Percentiles rank a stretch among this genome's conserved stretches.
phyloP scores from a whole-genome alignment of 2,797 vertebrate species.

The Scarus forsteni region DNA sequence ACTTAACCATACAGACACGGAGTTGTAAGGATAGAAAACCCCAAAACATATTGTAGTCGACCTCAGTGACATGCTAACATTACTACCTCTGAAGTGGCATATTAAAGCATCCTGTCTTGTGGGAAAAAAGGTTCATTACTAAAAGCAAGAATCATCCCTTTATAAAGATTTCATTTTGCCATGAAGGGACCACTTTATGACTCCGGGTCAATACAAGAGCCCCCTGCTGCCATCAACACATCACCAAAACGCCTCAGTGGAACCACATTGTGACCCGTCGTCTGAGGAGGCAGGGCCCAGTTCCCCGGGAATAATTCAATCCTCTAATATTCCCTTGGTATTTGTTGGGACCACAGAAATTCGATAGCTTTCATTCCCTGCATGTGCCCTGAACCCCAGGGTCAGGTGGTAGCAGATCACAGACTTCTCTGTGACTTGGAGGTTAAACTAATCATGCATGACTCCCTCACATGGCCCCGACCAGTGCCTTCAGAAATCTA shows the following conservation, averaged over 20 bases:
- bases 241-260: conserved; percentile 53
- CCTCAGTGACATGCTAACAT: too few species aligned
- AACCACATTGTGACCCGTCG: conserved; percentile 60
- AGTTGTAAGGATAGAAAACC: too few species aligned
- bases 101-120: background rate
- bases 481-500: conserved; percentile 71
- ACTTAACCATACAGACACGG: too few species aligned
- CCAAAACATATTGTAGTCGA: too few species aligned
- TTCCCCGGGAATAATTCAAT: conserved; percentile 80
- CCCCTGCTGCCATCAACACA: conserved; percentile 54
- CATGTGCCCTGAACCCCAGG: conserved; percentile 80
- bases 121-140: background rate
- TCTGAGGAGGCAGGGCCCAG: conserved; percentile 39
- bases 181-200: conserved; percentile 1
- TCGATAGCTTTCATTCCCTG: conserved; percentile 85
- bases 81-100: too few species aligned
- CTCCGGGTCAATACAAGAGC: conserved; percentile 17
- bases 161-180: conserved; percentile 7
- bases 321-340: conserved; percentile 75
- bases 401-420: conserved; percentile 86
- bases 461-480: conserved; percentile 75
- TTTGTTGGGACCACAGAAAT: conserved; percentile 81
- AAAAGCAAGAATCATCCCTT: background rate
- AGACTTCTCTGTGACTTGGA: conserved; percentile 79
- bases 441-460: conserved; percentile 82